phyloP scores from a whole-genome alignment of 2,888 invertebrate species.

The Drosophila diplacantha region DNA sequence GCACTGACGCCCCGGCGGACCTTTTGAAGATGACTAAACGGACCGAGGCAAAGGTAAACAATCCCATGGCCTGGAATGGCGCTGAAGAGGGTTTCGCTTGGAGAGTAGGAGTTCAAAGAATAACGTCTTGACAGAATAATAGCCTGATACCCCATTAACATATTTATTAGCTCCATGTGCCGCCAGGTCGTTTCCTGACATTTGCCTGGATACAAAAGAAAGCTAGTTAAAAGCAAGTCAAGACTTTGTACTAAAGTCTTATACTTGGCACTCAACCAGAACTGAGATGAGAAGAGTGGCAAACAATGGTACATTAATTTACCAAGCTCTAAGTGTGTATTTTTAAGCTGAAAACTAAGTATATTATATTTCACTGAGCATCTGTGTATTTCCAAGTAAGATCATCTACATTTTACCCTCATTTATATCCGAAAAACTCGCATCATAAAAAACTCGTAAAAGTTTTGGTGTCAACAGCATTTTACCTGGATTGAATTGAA shows the following conservation, averaged over 20 bases:
- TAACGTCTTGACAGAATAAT: neutral
- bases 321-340: neutral
- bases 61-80: slow-evolving; percentile 8
- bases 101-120: slow-evolving; percentile 21
- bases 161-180: slow-evolving; percentile 1
- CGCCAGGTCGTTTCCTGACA: neutral
- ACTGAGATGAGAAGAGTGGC: neutral
- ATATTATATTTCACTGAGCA: slow-evolving; percentile 4
- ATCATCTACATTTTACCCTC: slow-evolving; percentile 10
- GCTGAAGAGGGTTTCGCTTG: neutral
- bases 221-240: neutral
- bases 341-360: neutral
- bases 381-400: slow-evolving; percentile 6
- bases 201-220: slow-evolving; percentile 4
- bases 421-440: slow-evolving; percentile 6
- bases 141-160: neutral
- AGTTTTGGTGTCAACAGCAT: slow-evolving; percentile 23
- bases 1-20: slow-evolving; percentile 14
- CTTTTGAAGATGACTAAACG: slow-evolving; percentile 11
- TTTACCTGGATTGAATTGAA: slow-evolving; percentile 19
- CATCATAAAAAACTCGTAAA: slow-evolving; percentile 27
- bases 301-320: slow-evolving; percentile 9
- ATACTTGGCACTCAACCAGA: slow-evolving; percentile 3
- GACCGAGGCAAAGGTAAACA: slow-evolving; percentile 5
- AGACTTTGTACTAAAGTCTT: neutral